Conservation (phyloP, 1,140 invertebrate species). For the Trypoxylus dichotomus region DNA sequence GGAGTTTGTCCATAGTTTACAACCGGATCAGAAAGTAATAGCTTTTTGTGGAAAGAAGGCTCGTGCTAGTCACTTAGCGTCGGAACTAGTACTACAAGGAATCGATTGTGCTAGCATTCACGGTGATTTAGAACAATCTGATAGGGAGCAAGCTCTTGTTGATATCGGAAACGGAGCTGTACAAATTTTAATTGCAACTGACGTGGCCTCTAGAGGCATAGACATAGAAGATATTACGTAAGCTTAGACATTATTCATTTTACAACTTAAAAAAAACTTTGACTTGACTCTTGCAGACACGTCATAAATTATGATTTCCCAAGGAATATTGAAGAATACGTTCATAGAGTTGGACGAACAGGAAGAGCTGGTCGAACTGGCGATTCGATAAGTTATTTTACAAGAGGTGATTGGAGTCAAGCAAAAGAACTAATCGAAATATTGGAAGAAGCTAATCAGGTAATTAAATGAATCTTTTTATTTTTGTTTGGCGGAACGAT, state of each 20-base stretch:
- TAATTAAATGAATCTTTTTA: conserved; percentile 35
- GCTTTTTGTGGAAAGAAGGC: conserved; percentile 86
- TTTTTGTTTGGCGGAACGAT: not conserved
- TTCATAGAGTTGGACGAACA: conserved; percentile 83
- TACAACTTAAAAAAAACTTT: conserved; percentile 33
- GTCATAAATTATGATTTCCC: conserved; percentile 92
- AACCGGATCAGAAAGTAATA: conserved; percentile 64
- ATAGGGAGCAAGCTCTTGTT: conserved; percentile 81
- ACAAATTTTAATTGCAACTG: conserved; percentile 88
- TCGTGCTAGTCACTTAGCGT: conserved; percentile 77
- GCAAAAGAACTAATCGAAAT: conserved; percentile 83
- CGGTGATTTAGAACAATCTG: conserved; percentile 84
- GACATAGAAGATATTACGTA: conserved; percentile 91
- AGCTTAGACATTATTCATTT: conserved; percentile 49
- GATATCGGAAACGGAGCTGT: conserved; percentile 78
- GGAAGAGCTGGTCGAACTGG: conserved; percentile 85
- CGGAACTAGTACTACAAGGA: conserved; percentile 71
- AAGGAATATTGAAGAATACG: conserved; percentile 86
- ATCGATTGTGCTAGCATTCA: conserved; percentile 79
- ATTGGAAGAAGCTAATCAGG: conserved; percentile 73
- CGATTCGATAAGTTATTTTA: conserved; percentile 78
- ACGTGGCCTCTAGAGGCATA: conserved; percentile 88
- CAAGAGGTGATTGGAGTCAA: conserved; percentile 76
- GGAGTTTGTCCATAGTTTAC: conserved; percentile 45
- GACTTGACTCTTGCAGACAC: conserved; percentile 56